Evolutionary conservation across 2,113 vertebrate species (phyloP).

Genomic region (Vireo altiloquus): DNA sequence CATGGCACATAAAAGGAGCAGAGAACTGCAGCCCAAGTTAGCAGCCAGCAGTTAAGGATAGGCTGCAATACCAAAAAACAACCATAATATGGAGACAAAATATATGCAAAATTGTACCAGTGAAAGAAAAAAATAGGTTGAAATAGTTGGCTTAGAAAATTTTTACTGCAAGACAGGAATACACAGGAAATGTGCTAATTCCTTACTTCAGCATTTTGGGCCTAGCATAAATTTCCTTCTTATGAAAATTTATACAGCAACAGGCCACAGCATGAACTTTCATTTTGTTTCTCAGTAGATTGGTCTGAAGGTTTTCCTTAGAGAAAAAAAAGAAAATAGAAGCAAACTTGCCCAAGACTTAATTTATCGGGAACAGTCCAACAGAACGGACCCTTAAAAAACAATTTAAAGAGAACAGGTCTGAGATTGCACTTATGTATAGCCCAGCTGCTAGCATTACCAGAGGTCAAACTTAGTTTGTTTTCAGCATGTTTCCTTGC

Average conservation of each 20-base stretch:
- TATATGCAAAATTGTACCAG: background rate
- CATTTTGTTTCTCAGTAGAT: background rate
- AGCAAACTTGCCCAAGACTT: background rate
- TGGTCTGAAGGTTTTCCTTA: background rate
- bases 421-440: background rate
- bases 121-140: background rate
- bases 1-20: background rate
- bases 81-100: fast-evolving
- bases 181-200: background rate
- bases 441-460: background rate
- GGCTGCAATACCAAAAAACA: background rate
- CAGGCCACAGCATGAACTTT: background rate
- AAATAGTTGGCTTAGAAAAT: background rate
- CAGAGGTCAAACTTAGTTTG: constrained; percentile 27
- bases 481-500: constrained; percentile 29
- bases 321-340: background rate
- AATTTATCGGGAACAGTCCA: background rate
- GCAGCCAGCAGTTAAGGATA: background rate
- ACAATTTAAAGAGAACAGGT: background rate
- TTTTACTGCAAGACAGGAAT: background rate
- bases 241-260: background rate
- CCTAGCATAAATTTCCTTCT: background rate
- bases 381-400: background rate
- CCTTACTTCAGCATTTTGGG: background rate
- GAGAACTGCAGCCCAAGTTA: background rate